Base-by-base conservation (phyloP, 2,797 vertebrate genomes). In the Ctenopoma multispine region DNA sequence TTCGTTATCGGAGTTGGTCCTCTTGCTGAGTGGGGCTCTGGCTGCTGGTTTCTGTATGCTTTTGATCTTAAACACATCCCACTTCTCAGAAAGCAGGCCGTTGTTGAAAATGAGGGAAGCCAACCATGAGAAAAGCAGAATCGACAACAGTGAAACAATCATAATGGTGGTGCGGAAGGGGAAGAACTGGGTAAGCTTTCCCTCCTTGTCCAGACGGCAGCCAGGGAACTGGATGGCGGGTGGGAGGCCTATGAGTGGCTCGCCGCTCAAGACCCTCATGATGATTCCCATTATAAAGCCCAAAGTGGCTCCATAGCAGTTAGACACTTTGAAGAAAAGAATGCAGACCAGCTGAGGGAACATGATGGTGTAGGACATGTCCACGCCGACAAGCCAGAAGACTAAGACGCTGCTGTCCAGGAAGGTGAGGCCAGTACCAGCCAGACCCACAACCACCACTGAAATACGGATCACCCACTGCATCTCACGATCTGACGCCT, bases 301-400 rank as follows among this genome's bases (percentile, higher is more conserved):
- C 0, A 90, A 69, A 0, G 79, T 77, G 0, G 93, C 95, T 1
- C 95, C 94, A 0, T 95, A 96, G 20, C 88, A 85, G 0, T 96
- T 96, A 0, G 93, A 94, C 49, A 82, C 72, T 34, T 93, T 89
- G 80, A 90, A 64, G 7, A 96, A 96, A 58, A 96, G 93, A 23
- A 94, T 71, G 4, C 95, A 96, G 54, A 94, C 93, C 36, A 96
- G 81, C 83, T 96, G 96, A 29, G 95, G 94, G 71, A 96, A 96
- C 79, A 96, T 93, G 48, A 96, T 87, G 4, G 93, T 90, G 0
- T 96, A 96, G 44, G 95, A 93, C 90, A 96, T 90, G 75, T 96
- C 95, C 15, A 94, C 92, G 0, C 94, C 93, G 58, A 96, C 89
- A 12, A 96, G 90, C 95, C 95, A 96, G 68, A 96, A 93, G 70